Base-by-base conservation (phyloP, 2,113 vertebrate genomes). In the Pseudorasbora parva region DNA sequence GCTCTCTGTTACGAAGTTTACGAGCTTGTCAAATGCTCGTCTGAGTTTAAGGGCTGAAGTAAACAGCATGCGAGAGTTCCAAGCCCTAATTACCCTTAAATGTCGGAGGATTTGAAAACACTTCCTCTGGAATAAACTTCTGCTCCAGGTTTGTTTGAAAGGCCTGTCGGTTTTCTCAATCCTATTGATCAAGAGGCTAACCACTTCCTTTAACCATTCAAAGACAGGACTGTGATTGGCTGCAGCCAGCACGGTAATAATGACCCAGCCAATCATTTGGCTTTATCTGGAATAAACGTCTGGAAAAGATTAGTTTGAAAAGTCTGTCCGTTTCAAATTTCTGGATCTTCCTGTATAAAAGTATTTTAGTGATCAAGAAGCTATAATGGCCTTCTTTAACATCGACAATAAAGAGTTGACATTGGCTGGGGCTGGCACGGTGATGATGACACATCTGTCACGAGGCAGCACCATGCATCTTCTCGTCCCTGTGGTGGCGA, bases 401-500 rank as follows among this genome's bases (percentile, higher is more conserved):
- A 66, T 66, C 17, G 9, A 66, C 59, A 80, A 51, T 66, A 51
- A 43, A 30, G 43, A 6, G 0, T 25, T 49, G 78, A 21, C 43
- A 66, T 76, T 76, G 86, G 86, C 79, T 49, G 23, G n/a, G 21
- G 17, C 37, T 21, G 47, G 60, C 17, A 54, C 30, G 23, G 47
- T n/a, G 80, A 75, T 69, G 86, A 85, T 87, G 86, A 83, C 79
- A 87, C 84, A 88, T 85, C 73, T 43, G 66, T 85, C 83, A 85
- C 83, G 86, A 85, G 81, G 84, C 86, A 85, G 84, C 74, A 82
- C 64, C 85, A 76, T 86, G 85, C 54, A 69, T 87, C 81, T 86
- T 82, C 25, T 83, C 81, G 30, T 87, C 85, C 86, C 81, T 73
- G 33, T 41, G 69, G 85, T 71, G 43, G 77, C 62, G 73, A 75